Evolutionary conservation across 2,888 invertebrate genomes (phyloP).

Genomic region (Rhingia campestris): DNA sequence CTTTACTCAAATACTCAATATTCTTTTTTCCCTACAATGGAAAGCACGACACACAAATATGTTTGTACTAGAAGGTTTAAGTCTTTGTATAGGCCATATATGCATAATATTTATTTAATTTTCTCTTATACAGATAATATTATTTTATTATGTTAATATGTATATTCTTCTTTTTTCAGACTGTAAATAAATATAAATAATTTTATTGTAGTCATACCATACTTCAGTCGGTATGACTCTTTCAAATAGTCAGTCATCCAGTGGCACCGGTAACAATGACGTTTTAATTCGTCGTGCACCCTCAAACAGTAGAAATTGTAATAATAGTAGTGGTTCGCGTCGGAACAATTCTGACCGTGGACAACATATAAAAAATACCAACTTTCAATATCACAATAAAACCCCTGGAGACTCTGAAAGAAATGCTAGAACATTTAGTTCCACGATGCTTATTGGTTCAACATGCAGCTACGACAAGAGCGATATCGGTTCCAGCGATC

Average conservation of each 20-base stretch:
- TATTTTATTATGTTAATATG: not conserved
- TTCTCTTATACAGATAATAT: too few species aligned
- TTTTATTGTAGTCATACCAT: not conserved
- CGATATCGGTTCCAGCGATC: conserved; percentile 27
- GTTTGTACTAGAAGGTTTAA: too few species aligned
- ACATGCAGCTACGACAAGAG: conserved; percentile 32
- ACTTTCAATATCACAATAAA: conserved; percentile 38
- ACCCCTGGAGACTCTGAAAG: conserved; percentile 22
- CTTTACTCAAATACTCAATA: too few species aligned
- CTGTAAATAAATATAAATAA: not conserved
- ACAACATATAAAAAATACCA: conserved; percentile 18
- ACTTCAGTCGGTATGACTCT: conserved; percentile 54
- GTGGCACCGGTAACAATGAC: conserved; percentile 54
- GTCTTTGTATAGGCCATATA: too few species aligned
- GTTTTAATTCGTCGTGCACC: conserved; percentile 49
- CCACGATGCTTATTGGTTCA: conserved; percentile 21
- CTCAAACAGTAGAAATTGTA: conserved; percentile 43
- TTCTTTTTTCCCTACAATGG: too few species aligned
- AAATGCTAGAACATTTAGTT: conserved; percentile 22
- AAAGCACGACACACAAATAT: too few species aligned
- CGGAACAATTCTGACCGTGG: conserved; percentile 48
- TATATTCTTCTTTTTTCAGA: not conserved
- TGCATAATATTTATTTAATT: too few species aligned
- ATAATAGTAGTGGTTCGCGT: conserved; percentile 34
- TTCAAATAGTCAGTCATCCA: conserved; percentile 65